These are phyloP conservation scores for Podarcis raffonei DNA, from an alignment of 2,113 vertebrate genomes.

Conservation along the genomic window DNA sequence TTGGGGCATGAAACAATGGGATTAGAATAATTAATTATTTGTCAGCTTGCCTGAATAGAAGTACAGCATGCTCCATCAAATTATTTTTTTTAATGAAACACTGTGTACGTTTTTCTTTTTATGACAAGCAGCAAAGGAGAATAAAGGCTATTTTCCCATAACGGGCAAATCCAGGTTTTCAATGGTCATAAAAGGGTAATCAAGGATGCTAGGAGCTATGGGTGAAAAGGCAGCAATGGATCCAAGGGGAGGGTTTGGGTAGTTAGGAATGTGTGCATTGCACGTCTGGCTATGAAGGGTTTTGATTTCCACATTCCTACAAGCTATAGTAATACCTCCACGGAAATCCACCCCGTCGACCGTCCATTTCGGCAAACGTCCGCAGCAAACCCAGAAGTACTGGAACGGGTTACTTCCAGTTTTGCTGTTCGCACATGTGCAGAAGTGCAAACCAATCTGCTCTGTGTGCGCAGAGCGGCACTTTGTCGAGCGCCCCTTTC, in stretches of 20 bases:
- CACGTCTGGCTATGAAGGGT: not conserved
- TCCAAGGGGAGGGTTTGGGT: not conserved
- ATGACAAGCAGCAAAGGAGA: not conserved
- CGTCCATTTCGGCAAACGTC: no score
- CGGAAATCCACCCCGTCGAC: accelerated
- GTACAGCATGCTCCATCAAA: constrained; percentile 36
- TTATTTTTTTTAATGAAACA: constrained; percentile 16
- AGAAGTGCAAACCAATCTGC: no score
- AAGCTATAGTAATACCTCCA: no score
- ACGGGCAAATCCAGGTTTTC: not conserved
- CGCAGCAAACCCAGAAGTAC: no score
- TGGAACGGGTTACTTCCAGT: no score
- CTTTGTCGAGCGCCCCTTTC: no score
- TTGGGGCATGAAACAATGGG: constrained; percentile 37
- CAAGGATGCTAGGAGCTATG: not conserved
- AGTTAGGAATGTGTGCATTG: no score
- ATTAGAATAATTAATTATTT: constrained; percentile 35
- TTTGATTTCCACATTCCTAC: not conserved
- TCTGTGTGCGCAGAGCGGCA: no score
- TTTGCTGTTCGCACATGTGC: no score
- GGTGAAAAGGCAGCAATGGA: not conserved
- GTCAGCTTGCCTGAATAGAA: constrained; percentile 11
- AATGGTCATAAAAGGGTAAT: not conserved
- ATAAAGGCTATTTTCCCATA: not conserved
- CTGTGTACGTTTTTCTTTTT: constrained; percentile 32